phyloP scores from a whole-genome alignment of 2,797 vertebrate genomes.

The Oreochromis grahami region DNA sequence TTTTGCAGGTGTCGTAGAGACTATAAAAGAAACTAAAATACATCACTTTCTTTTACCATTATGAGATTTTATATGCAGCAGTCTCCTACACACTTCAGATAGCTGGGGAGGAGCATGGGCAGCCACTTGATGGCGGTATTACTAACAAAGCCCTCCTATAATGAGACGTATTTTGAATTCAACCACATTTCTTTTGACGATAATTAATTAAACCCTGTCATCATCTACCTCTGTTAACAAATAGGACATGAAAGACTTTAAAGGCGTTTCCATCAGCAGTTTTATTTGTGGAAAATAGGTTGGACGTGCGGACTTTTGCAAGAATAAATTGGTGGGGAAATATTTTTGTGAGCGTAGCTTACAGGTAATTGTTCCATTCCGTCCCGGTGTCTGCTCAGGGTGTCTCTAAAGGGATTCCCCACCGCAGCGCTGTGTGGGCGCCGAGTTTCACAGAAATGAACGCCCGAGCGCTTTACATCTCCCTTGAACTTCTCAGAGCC shows the following conservation, averaged over 20 bases:
- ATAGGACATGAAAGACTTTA: neutral
- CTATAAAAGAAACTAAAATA: neutral
- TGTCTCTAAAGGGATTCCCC: constrained; percentile 75
- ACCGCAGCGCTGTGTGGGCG: constrained; percentile 34
- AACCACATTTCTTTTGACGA: neutral
- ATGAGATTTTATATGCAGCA: neutral
- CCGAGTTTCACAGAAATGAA: constrained; percentile 65
- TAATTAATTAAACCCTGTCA: neutral
- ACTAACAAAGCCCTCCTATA: neutral
- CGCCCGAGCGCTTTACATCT: constrained; percentile 16
- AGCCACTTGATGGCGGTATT: constrained; percentile 59
- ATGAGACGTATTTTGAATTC: neutral
- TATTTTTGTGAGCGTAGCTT: neutral
- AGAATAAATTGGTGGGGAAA: neutral
- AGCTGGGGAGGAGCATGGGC: neutral
- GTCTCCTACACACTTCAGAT: neutral
- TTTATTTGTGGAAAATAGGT: constrained; percentile 6
- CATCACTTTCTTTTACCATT: neutral
- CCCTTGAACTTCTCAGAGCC: constrained; percentile 17
- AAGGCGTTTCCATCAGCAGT: neutral
- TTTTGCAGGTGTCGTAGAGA: neutral
- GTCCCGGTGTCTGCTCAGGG: constrained; percentile 17
- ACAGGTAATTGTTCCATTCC: constrained; percentile 61
- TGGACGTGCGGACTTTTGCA: neutral
- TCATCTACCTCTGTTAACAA: neutral